Evolutionary conservation across 1,140 invertebrate species (phyloP), one percentile per base, ranked within the genome.

Genomic region (Pseudachorutes palmiensis): DNA sequence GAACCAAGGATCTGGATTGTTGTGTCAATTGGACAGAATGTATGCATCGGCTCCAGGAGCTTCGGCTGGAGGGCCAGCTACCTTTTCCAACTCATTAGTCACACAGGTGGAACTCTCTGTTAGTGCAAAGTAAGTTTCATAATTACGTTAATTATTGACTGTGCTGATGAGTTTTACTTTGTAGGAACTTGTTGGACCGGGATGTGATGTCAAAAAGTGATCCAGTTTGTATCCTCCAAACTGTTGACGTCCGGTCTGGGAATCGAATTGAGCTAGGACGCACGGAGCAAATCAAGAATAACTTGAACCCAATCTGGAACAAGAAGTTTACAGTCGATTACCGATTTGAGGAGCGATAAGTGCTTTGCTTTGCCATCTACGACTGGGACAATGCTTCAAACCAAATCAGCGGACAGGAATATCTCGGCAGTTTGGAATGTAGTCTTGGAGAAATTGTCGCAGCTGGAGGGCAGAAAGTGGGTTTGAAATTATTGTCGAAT

Each of bases 241-340:
- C n/a, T 1, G 70, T 73, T 41, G 73, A 74, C 41, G 19, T 66
- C 41, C 16, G 64, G 0, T 59, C 64, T 2, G 70, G 70, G 30
- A 49, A 70, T 30, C 70, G 60, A 32, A 22, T 62, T 24, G 78
- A 80, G 68, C 72, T 81, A 68, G 82, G 82, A 26, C 71, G 82
- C 51, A 83, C 82, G 24, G 82, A 83, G 73, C 76, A 77, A 32
- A 78, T 84, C 19, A 78, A 78, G 74, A 82, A 83, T 75, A 80
- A 77, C 70, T 72, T 83, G 49, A 82, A 82, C 75, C 82, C 82
- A 31, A 76, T 81, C 64, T 83, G 82, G 79, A 78, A 78, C 2
- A 81, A 79, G 64, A 82, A 81, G 72, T 80, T 84, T 73, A 71
- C 77, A 1, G 68, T 83, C 14, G 76, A 82, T 57, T 83, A 83